Evolutionary conservation across 2,113 vertebrate genomes (phyloP).

Genomic region (Ia io): DNA sequence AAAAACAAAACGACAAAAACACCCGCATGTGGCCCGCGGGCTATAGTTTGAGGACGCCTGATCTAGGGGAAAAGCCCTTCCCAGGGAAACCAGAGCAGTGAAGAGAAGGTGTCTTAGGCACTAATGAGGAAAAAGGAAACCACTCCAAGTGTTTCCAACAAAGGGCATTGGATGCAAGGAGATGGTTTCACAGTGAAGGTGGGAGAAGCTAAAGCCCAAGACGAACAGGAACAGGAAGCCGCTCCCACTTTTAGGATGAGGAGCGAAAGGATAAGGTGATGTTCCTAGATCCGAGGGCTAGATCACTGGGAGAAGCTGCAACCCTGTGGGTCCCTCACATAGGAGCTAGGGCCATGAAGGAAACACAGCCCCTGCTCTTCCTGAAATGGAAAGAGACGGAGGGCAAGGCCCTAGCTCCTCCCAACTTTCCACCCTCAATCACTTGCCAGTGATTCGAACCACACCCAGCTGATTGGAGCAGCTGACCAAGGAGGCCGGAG

Average conservation of each 20-base stretch:
- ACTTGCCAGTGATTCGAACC: not conserved
- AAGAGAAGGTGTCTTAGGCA: not conserved
- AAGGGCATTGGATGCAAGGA: not conserved
- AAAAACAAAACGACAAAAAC: too few relatives aligned
- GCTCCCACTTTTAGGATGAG: not conserved
- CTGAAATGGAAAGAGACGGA: too few relatives aligned
- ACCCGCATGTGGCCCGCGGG: too few relatives aligned
- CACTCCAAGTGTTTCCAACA: not conserved
- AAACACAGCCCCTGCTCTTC: not conserved
- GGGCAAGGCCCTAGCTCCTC: too few relatives aligned
- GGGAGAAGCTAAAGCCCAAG: not conserved
- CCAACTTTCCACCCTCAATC: not conserved
- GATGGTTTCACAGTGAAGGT: not conserved
- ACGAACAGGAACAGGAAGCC: not conserved
- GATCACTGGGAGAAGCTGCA: not conserved
- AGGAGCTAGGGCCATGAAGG: not conserved
- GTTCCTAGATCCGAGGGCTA: not conserved
- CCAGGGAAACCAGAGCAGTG: not conserved
- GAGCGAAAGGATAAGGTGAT: not conserved
- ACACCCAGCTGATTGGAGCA: not conserved
- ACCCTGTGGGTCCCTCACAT: not conserved
- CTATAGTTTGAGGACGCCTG: too few relatives aligned
- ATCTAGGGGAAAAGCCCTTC: not conserved
- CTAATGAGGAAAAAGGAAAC: not conserved
- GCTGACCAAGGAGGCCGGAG: not conserved